Base-by-base conservation (phyloP, 2,113 vertebrate genomes). In the Silurus meridionalis region DNA sequence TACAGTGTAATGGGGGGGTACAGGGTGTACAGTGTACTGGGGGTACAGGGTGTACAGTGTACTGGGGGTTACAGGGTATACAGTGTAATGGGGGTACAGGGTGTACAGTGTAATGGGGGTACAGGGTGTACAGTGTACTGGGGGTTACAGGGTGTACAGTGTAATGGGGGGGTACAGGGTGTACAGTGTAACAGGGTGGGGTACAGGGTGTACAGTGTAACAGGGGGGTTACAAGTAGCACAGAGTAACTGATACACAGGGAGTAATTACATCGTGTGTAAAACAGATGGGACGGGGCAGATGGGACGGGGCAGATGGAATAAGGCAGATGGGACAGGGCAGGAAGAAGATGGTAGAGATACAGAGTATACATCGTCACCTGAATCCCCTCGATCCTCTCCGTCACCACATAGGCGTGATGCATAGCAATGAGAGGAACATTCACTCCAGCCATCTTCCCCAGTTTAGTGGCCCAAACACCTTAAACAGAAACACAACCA, bases 321-420 rank as follows among this genome's bases (percentile, higher is more conserved):
- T 60, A 60, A 23, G 7, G 17, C 58, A 60, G 15, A 17, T 60
- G 21, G 0, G 37, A 37, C 37, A 2, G 37, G 37, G 37, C 37
- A 37, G 37, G 2, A 37, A 37, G 37, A 37, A 37, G 37, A 37
- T 37, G 66, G 11, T 11, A 28, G 55, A 64, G 61, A n/a, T 17
- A 81, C 48, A 67, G 14, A 21, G 77, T 0, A 48, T 37, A 60
- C 48, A 14, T 46, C 4, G 71, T 57, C 87, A 99, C 98, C 97
- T 98, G 98, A 85, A 99, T 99, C 74, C 98, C 98, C 86, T 99
- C 95, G 0, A 99, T 99, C 91, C 96, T 95, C 92, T 99, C 97
- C 0, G 98, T 99, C 89, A 99, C 97, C 1, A 99, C 96, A 0
- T 99, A 99, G 37, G 98, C 97, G 0, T 99, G 98, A 89, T 97